These are phyloP conservation scores for Euwallacea fornicatus DNA, from an alignment of 1,140 invertebrate genomes.

Conservation along the genomic window DNA sequence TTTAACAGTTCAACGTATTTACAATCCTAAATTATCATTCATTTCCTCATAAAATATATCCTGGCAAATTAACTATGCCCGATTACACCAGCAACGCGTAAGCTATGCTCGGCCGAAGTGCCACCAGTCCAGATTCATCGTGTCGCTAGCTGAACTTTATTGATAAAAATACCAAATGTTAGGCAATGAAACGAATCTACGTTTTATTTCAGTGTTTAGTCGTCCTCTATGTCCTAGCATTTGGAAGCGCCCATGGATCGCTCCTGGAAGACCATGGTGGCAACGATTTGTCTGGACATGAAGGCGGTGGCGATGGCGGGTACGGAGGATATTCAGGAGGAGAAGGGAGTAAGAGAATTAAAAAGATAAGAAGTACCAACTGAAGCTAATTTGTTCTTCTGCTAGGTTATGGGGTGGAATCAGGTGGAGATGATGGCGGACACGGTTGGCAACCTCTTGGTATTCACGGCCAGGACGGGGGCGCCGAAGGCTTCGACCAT, in stretches of 20 bases:
- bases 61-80: too few species aligned
- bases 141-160: too few species aligned
- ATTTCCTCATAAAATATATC: too few species aligned
- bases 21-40: too few species aligned
- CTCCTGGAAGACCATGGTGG: conserved; percentile 38
- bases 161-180: too few species aligned
- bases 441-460: conserved; percentile 33
- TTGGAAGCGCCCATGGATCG: conserved; percentile 38
- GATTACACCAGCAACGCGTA: too few species aligned
- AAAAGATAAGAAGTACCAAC: not conserved
- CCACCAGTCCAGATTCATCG: too few species aligned
- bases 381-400: not conserved
- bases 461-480: conserved; percentile 32
- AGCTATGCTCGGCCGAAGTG: too few species aligned
- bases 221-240: conserved; percentile 40
- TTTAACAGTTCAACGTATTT: too few species aligned
- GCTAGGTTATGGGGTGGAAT: conserved; percentile 29
- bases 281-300: conserved; percentile 36
- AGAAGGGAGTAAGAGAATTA: conserved; percentile 4
- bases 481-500: conserved; percentile 40
- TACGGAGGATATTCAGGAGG: conserved; percentile 24
- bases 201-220: conserved; percentile 35
- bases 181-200: too few species aligned
- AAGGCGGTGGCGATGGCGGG: conserved; percentile 21
- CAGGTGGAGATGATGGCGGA: conserved; percentile 43